A percentile compares a stretch with the other conserved stretches of the same genome.
Evolutionary conservation across 1,140 invertebrate genomes (phyloP).

Genomic region (Trichomalopsis sarcophagae): DNA sequence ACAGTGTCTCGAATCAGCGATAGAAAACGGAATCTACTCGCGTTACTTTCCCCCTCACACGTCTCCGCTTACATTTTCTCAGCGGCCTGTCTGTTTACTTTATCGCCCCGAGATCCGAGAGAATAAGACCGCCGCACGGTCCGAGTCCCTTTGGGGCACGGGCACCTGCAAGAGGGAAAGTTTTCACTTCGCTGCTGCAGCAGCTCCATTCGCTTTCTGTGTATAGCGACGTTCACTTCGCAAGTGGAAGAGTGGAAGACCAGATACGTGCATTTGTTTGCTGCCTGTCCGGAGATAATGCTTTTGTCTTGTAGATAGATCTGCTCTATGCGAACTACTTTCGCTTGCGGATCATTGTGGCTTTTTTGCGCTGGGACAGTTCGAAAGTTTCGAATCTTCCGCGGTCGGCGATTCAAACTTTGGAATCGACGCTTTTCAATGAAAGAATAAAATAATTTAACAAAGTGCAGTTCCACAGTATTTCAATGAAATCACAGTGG

Average conservation of each 20-base stretch:
- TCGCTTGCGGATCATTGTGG: background rate
- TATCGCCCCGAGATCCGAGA: background rate
- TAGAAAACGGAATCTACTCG: background rate
- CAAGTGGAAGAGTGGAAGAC: background rate
- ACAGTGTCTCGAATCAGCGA: background rate
- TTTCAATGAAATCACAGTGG: too few relatives aligned
- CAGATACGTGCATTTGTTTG: background rate
- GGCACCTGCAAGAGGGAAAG: background rate
- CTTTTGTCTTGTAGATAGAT: background rate
- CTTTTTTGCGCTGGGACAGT: too few relatives aligned
- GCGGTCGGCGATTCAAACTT: too few relatives aligned
- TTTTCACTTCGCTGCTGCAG: background rate
- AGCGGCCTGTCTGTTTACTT: background rate
- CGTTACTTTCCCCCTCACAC: too few relatives aligned
- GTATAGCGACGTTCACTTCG: background rate
- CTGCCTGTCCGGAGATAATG: background rate
- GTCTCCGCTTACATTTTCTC: background rate
- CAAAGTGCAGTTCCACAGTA: too few relatives aligned
- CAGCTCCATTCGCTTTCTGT: background rate
- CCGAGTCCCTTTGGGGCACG: background rate
- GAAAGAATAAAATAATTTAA: too few relatives aligned
- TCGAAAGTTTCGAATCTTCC: too few relatives aligned
- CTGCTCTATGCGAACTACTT: background rate
- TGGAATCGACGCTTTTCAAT: too few relatives aligned
- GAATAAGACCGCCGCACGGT: background rate